These are phyloP conservation scores for Cyprinus carpio DNA, from an alignment of 2,113 vertebrate genomes.

Conservation along the genomic window DNA sequence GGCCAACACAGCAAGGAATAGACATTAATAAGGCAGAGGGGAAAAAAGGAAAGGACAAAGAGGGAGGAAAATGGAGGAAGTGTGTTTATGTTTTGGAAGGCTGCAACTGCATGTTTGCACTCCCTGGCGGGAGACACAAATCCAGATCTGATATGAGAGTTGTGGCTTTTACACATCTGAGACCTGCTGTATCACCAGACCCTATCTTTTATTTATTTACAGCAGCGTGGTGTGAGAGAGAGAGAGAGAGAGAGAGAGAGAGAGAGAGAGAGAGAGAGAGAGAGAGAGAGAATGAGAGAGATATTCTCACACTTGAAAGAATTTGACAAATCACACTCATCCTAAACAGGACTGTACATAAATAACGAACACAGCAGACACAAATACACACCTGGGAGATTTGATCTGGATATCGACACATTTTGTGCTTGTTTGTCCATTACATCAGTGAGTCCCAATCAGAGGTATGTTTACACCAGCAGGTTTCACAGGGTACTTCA, in stretches of 20 bases:
- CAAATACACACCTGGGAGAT: conserved; percentile 11
- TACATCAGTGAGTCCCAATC: not conserved
- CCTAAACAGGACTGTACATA: not conserved
- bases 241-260: not conserved
- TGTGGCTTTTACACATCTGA: conserved; percentile 82
- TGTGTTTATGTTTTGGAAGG: conserved; percentile 13
- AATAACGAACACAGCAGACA: not conserved
- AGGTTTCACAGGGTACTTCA: not conserved
- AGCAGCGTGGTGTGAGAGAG: conserved; percentile 70
- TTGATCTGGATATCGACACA: too few relatives aligned
- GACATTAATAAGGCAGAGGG: conserved; percentile 82
- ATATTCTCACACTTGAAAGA: conserved; percentile 14
- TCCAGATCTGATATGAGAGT: conserved; percentile 86
- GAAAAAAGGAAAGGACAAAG: conserved; percentile 76
- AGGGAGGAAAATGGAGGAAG: conserved; percentile 9
- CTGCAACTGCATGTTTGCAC: conserved; percentile 81
- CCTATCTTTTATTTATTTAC: conserved; percentile 89
- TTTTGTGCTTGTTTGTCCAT: not conserved
- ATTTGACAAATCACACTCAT: not conserved
- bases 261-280: not conserved
- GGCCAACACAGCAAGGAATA: conserved; percentile 83
- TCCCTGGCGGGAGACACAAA: conserved; percentile 87
- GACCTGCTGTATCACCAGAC: conserved; percentile 79
- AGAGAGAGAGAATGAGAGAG: not conserved
- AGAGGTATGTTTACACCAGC: not conserved